Percentiles rank a stretch among this genome's conserved stretches.
Conservation (phyloP, 2,888 invertebrate species). For the Acanthosepion esculentum region DNA sequence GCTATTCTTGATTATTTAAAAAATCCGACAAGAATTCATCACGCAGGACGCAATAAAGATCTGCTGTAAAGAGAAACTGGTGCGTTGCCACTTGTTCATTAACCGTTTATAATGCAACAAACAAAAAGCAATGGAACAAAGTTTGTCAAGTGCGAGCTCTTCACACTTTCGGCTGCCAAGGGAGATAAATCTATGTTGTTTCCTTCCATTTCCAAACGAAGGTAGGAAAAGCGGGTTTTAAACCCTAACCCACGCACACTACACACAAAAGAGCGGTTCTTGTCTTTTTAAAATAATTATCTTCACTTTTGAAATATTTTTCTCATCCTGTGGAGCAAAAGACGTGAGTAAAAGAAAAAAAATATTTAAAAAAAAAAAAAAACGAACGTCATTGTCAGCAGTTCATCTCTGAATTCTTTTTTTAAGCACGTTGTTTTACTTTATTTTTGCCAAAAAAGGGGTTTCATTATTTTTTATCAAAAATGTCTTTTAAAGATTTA, state of each 20-base stretch:
- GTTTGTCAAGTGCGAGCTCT: slow-evolving; percentile 2
- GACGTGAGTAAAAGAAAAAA: neutral
- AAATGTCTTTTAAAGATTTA: neutral
- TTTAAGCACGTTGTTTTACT: neutral
- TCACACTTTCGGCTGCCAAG: neutral
- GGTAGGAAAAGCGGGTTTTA: neutral
- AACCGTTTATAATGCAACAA: too few species aligned
- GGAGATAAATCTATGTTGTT: neutral
- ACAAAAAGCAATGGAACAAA: neutral
- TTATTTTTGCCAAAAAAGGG: neutral
- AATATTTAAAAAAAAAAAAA: neutral
- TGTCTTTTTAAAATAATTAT: neutral
- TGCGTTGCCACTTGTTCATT: too few species aligned
- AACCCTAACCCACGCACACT: neutral
- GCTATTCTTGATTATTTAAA: neutral
- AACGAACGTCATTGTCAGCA: neutral
- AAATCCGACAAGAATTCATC: neutral
- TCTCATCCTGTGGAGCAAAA: neutral
- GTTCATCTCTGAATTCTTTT: neutral
- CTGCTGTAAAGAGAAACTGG: neutral
- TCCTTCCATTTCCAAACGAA: neutral
- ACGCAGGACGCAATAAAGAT: neutral
- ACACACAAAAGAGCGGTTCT: neutral
- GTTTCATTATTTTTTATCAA: neutral
- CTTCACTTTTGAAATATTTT: neutral